phyloP scores from a whole-genome alignment of 2,888 invertebrate genomes.

The Monopis laevigella region DNA sequence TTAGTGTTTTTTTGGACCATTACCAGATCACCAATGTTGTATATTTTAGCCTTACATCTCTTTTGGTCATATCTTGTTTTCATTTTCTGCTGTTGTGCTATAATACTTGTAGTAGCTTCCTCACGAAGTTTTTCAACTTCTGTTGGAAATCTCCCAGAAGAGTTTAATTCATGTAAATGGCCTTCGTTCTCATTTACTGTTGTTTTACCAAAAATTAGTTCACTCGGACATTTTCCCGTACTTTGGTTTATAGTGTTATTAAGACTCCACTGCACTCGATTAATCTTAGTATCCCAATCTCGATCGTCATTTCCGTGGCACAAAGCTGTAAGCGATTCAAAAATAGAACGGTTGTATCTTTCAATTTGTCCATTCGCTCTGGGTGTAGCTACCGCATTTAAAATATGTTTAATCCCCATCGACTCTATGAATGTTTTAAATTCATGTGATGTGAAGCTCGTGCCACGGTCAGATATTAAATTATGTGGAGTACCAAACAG shows the following conservation, averaged over 20 bases:
- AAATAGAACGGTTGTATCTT: slow-evolving; percentile 16
- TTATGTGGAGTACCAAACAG: too few relatives aligned
- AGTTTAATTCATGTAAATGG: slow-evolving; percentile 9
- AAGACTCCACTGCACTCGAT: slow-evolving; percentile 15
- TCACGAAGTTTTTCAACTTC: slow-evolving; percentile 12
- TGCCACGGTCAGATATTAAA: too few relatives aligned
- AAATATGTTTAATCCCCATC: too few relatives aligned
- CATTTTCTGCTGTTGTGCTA: slow-evolving; percentile 11
- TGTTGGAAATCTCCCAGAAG: not conserved
- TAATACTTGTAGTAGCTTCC: slow-evolving; percentile 9
- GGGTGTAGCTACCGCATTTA: too few relatives aligned
- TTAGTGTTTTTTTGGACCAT: not conserved
- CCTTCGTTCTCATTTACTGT: slow-evolving; percentile 12
- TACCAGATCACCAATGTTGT: not conserved
- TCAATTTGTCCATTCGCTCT: not conserved
- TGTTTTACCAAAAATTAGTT: slow-evolving; percentile 14
- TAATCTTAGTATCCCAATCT: slow-evolving; percentile 13
- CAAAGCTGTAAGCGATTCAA: slow-evolving; percentile 13
- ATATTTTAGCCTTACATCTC: not conserved
- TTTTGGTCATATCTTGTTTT: slow-evolving; percentile 13
- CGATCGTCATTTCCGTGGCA: slow-evolving; percentile 12
- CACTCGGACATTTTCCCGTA: slow-evolving; percentile 14
- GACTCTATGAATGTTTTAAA: too few relatives aligned
- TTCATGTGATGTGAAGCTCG: too few relatives aligned
- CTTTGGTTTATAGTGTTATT: slow-evolving; percentile 16